A percentile compares a stretch with the other conserved stretches of the same genome.
Conservation (phyloP, 2,113 vertebrate genomes). For the Odocoileus hemionus region DNA sequence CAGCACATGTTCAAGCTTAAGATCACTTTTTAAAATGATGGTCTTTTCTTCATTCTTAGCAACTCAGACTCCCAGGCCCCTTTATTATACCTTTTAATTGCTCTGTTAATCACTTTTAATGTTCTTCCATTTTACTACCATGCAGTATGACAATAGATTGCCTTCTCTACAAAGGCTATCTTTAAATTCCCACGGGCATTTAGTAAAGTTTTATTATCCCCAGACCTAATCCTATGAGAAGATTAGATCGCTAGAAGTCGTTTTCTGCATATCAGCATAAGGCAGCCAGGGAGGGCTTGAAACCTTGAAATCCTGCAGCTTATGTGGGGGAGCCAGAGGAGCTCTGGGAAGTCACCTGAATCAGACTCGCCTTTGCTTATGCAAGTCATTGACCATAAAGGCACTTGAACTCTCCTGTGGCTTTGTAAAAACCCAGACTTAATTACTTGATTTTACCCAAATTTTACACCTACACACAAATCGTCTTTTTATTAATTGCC, state of each 20-base stretch:
- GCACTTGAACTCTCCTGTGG: background rate
- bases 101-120: constrained; percentile 57
- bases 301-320: constrained; percentile 11
- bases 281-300: background rate
- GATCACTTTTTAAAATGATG: constrained; percentile 18
- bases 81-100: constrained; percentile 48
- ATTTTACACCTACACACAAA: background rate
- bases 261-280: constrained; percentile 40
- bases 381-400: background rate
- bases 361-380: background rate
- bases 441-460: background rate
- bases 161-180: constrained; percentile 61
- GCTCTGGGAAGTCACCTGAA: constrained; percentile 1
- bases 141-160: constrained; percentile 42
- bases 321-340: background rate
- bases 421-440: background rate
- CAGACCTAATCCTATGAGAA: constrained; percentile 69
- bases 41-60: background rate
- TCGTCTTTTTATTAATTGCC: background rate
- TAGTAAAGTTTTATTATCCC: constrained; percentile 63
- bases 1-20: constrained; percentile 35
- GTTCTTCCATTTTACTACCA: constrained; percentile 25
- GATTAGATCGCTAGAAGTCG: constrained; percentile 59
- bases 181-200: constrained; percentile 71
- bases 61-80: background rate